A percentile compares a stretch with the other conserved stretches of the same genome.
These are phyloP conservation scores for Halocynthia roretzi DNA, from an alignment of 23 tunicate genomes.

Conservation along the genomic window DNA sequence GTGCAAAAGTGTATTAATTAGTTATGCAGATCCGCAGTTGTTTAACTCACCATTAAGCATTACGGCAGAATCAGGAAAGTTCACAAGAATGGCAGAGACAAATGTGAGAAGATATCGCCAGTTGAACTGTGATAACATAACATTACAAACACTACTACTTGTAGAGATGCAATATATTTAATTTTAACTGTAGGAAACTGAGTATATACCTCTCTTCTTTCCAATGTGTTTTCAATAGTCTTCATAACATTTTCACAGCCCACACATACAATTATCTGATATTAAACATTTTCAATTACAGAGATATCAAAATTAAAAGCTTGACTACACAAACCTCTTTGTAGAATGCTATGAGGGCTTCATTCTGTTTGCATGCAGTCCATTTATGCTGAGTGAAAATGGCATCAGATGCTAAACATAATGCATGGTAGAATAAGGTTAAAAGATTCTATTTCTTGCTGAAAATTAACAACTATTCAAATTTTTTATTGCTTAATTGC, in stretches of 20 bases:
- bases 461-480: too few species aligned
- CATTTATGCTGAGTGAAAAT: slow-evolving; percentile 17
- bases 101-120: slow-evolving; percentile 30
- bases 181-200: too few species aligned
- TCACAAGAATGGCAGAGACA: slow-evolving; percentile 2
- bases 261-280: neutral
- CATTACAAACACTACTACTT: too few species aligned
- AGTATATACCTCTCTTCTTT: neutral
- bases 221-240: neutral
- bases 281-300: neutral
- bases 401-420: slow-evolving; percentile 33
- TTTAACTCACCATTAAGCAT: too few species aligned
- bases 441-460: too few species aligned
- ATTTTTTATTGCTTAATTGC: too few species aligned
- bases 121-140: slow-evolving; percentile 24
- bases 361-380: slow-evolving; percentile 14
- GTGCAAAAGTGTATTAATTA: neutral
- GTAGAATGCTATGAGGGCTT: slow-evolving; percentile 1
- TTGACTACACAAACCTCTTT: slow-evolving; percentile 13
- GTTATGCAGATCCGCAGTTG: too few species aligned
- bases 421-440: neutral
- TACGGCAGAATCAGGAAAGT: slow-evolving; percentile 12
- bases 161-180: too few species aligned
- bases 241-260: neutral
- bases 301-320: too few species aligned